Base-by-base conservation (phyloP, 2,113 vertebrate genomes). In the Loxodonta africana region DNA sequence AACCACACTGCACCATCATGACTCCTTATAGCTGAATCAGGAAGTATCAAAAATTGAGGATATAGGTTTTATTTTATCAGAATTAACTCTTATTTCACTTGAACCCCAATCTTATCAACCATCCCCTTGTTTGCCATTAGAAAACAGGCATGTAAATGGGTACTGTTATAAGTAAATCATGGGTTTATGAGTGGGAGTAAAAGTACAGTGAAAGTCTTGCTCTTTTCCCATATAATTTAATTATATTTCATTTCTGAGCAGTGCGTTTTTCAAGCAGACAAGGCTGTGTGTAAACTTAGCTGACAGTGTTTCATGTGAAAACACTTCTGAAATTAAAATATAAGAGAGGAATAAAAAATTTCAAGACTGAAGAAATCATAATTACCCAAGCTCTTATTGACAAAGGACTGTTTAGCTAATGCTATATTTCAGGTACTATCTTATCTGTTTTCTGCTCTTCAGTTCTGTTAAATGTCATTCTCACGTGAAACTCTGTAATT, bases 381-480 rank as follows among this genome's bases (percentile, higher is more conserved):
- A 84, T 74, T 92, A 92, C 10, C 10, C 25, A 63, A 76, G 46
- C 91, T 95, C 67, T 90, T 53, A 78, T 33, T 91, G 69, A 96
- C 62, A 86, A 84, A 95, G 86, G 26, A 30, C 92, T 95, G 78
- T 83, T 98, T 98, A 96, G 95, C 65, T 21, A 95, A 89, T 73
- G 86, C 69, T 95, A 5, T 96, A 95, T 74, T 97, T 98, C 88
- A 96, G 85, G 60, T 95, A 92, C 94, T 89, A 21, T 91, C 62
- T 86, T 84, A 84, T 85, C 77, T 89, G n/a, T 77, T 57, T 57
- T 92, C 44, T 51, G 3, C n/a, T 90, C 12, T 92, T 96, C 85
- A 41, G 33, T 84, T 78, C 93, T 94, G 63, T 76, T 57, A 90
- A 94, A 25, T 95, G 60, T 98, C 74, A 84, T 25, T 96, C 67